Evolutionary conservation across 2,797 vertebrate species (phyloP), one percentile per base, ranked within the genome.

Genomic region (Gymnopithys bicolor): DNA sequence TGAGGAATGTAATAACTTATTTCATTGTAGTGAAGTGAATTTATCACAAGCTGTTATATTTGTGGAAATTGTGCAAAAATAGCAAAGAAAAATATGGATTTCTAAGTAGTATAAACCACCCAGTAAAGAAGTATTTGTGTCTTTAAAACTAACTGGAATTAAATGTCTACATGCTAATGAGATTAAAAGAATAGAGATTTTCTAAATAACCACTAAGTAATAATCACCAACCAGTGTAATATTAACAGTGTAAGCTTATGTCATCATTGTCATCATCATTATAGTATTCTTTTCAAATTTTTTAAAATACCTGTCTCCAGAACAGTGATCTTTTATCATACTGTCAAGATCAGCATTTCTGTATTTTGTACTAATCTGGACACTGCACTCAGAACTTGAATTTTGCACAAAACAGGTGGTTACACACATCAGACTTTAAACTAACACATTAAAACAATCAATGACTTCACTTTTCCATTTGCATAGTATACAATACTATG

Each of bases 1-100:
- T 71, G 13, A 58, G 19, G 22, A 64, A 52, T 68, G 30, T 37
- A 58, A 13, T 19, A 68, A 18, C 14, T 46, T 46, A 27, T 13
- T 46, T 53, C 22, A 25, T 25, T 70, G 13, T 15, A 21, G 25
- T 41, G 25, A 53, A 49, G 10, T 19, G 7, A 52, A 39, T 82
- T 81, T 78, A 45, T 49, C 43, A 37, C 17, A 6, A 63, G 8
- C 14, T 67, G 32, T 45, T 49, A 3, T 13, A 30, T 73, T 56
- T 66, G 10, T 17, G 8, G 48, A 12, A 73, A 46, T 8, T 0
- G 0, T 41, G 56, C 9, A 58, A 82, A 84, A 85, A 66, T 10
- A 82, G 11, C 9, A 62, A 75, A 63, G 45, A 28, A 5, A 58
- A 33, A 69, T 64, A 62, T 1, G n/a, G 11, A 45, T 51, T 66